Base-by-base conservation (phyloP, 1,140 invertebrate species). In the Nylanderia fulva region DNA sequence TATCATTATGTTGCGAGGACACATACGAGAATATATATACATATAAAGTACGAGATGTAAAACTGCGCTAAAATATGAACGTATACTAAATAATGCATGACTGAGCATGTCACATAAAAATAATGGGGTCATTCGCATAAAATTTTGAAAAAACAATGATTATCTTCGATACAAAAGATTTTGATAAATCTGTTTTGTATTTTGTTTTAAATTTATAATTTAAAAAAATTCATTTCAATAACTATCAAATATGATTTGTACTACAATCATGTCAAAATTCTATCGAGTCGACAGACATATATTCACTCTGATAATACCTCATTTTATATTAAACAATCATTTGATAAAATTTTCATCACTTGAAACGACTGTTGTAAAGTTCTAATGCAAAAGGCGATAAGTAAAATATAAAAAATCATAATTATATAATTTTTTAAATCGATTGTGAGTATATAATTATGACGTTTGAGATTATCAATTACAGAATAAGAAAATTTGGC, bases 1-100 rank as follows among this genome's bases (percentile, higher is more conserved):
- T 82, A 72, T 80, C 21, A 36, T 66, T 82, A 58, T 21, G 52
- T 72, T 82, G 24, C 27, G 66, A 82, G 52, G 18, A 21, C 52
- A 9, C 52, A 7, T 58, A 45, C 45, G 33, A 39, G 45, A 69
- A 39, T 58, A 80, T 58, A 56, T 27, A 68, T 66, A 66, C 66
- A 33, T 42, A 56, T 80, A 71, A 21, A 9, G 42, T 71, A 72
- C 9, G n/a, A n/a, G n/a, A 39, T 45, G 24, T 45, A 42, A 80
- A 71, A 33, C 36, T 48, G 45, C 27, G n/a, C 24, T 29, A 45
- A 77, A 72, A 72, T 45, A 39, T 1, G 18, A 58, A 58, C 54
- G n/a, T n/a, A 58, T 15, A 60, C 48, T 48, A 48, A 39, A 82
- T 33, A 29, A 79, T 18, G 27, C 54, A 8, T 24, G 66, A 72